A percentile compares a stretch with the other conserved stretches of the same genome.
phyloP scores from a whole-genome alignment of 2,888 invertebrate species.

The Spilosoma lubricipeda region DNA sequence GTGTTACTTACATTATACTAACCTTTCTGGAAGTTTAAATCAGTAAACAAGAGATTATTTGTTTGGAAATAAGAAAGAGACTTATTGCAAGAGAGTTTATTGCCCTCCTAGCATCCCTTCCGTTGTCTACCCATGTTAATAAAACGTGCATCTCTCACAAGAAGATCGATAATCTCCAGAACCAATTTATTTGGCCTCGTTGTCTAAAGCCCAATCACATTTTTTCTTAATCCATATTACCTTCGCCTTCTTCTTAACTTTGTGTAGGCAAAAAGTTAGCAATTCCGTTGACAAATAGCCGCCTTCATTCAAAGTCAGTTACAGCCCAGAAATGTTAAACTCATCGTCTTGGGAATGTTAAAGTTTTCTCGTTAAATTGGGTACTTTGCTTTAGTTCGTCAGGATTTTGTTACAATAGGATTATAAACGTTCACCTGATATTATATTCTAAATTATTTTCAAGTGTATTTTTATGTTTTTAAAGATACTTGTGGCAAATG shows the following conservation, averaged over 20 bases:
- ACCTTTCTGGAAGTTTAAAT: too few relatives aligned
- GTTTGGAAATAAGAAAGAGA: background rate
- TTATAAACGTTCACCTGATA: slow-evolving; percentile 28
- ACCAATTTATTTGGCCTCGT: slow-evolving; percentile 3
- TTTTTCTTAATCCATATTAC: slow-evolving; percentile 14
- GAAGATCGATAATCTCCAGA: background rate
- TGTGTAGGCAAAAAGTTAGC: slow-evolving; percentile 12
- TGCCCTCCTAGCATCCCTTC: background rate
- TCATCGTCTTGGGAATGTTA: slow-evolving; percentile 22
- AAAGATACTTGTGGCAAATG: background rate
- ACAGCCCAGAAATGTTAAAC: slow-evolving; percentile 20
- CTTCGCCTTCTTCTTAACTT: slow-evolving; percentile 2
- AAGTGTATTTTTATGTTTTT: background rate
- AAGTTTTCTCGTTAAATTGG: slow-evolving; percentile 54
- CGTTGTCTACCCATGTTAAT: background rate
- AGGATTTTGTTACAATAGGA: slow-evolving; percentile 43
- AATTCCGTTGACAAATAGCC: slow-evolving; percentile 21
- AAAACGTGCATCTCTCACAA: background rate
- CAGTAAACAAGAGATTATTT: background rate
- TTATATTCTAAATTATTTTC: background rate
- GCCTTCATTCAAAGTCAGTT: slow-evolving; percentile 27
- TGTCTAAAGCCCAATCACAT: slow-evolving; percentile 4
- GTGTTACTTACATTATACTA: background rate
- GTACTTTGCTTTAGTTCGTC: slow-evolving; percentile 41
- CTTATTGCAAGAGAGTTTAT: background rate